phyloP scores from a whole-genome alignment of 2,888 invertebrate genomes.

The Mechanitis mazaeus region DNA sequence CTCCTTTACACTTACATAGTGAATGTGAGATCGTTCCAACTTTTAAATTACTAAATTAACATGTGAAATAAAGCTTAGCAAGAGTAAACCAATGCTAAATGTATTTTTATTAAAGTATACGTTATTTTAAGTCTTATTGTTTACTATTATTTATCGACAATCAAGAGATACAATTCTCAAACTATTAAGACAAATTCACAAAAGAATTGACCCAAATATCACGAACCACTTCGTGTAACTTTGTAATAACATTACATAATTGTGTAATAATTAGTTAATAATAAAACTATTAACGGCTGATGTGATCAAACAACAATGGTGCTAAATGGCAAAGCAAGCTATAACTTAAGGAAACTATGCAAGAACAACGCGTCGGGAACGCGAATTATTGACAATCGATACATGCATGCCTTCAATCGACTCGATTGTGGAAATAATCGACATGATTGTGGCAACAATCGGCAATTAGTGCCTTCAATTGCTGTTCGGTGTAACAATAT shows the following conservation, averaged over 20 bases:
- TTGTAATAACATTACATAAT: background rate
- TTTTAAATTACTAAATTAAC: conserved; percentile 38
- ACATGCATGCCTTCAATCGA: conserved; percentile 37
- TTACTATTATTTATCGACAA: too few relatives aligned
- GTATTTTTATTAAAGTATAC: too few relatives aligned
- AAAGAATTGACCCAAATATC: too few relatives aligned
- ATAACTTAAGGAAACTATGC: conserved; percentile 43
- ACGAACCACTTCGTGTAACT: background rate
- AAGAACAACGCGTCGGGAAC: conserved; percentile 33
- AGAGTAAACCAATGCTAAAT: conserved; percentile 7
- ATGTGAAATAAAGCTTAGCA: conserved; percentile 17
- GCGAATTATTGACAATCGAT: conserved; percentile 54
- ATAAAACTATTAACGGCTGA: conserved; percentile 4
- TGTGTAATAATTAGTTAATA: background rate
- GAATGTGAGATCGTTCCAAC: conserved; percentile 54
- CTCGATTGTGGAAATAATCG: conserved; percentile 25
- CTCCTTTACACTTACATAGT: conserved; percentile 46
- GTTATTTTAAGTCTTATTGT: too few relatives aligned
- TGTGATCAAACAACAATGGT: conserved; percentile 5
- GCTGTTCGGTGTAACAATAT: background rate
- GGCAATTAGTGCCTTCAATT: background rate
- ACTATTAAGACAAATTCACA: background rate
- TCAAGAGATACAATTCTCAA: too few relatives aligned
- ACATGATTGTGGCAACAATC: too few relatives aligned
- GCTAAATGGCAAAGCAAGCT: conserved; percentile 30